Percentiles rank a stretch among this genome's conserved stretches.
phyloP scores from a whole-genome alignment of 2,797 vertebrate genomes.

The Melanotaenia trifasciata region DNA sequence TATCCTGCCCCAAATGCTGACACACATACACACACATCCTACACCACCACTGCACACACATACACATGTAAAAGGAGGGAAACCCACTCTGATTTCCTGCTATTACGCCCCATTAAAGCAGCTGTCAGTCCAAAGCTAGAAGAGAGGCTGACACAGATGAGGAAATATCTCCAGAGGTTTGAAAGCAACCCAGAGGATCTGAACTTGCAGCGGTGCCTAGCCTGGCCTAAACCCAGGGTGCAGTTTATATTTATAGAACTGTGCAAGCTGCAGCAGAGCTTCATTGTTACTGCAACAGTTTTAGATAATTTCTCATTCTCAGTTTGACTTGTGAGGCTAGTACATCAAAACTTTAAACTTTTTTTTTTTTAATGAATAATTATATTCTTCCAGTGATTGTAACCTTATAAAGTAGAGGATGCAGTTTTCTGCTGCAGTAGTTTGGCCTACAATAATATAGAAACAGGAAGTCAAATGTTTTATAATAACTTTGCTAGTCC shows the following conservation, averaged over 20 bases:
- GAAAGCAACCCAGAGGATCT: slow-evolving; percentile 64
- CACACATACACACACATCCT: slow-evolving; percentile 10
- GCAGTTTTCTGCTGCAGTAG: not conserved
- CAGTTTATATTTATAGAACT: slow-evolving; percentile 68
- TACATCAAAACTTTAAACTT: slow-evolving; percentile 13
- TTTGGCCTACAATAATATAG: not conserved
- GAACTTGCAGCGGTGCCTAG: slow-evolving; percentile 61
- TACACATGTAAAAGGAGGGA: slow-evolving; percentile 63
- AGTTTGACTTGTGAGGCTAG: slow-evolving; percentile 23
- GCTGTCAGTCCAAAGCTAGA: slow-evolving; percentile 84
- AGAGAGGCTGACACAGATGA: slow-evolving; percentile 83
- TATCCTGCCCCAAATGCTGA: slow-evolving; percentile 61
- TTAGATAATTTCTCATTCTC: slow-evolving; percentile 24
- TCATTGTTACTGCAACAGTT: slow-evolving; percentile 26
- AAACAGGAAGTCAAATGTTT: not conserved
- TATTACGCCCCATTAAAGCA: slow-evolving; percentile 85
- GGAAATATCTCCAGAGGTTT: slow-evolving; percentile 77
- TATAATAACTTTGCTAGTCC: not conserved
- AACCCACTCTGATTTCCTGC: slow-evolving; percentile 86
- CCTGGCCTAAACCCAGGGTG: slow-evolving; percentile 66
- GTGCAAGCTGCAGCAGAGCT: slow-evolving; percentile 37
- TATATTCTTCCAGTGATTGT: slow-evolving; percentile 5
- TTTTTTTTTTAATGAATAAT: slow-evolving; percentile 29
- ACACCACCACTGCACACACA: slow-evolving; percentile 31
- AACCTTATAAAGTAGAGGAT: not conserved